Base-by-base conservation (phyloP, 2,113 vertebrate species). In the Ornithorhynchus anatinus region DNA sequence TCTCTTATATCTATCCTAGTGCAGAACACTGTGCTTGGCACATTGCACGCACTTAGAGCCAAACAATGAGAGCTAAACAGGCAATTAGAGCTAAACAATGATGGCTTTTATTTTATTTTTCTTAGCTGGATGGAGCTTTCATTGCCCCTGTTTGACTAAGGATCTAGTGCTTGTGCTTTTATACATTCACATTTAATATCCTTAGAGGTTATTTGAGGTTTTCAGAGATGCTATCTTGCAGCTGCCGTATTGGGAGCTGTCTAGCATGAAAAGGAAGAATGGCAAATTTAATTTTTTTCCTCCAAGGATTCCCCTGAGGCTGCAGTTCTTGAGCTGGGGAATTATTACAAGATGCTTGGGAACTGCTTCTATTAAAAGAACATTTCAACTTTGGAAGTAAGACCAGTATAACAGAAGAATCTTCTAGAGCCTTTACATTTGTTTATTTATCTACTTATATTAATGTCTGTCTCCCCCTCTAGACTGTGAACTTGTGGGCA, bases 401-500 rank as follows among this genome's bases (percentile, higher is more conserved):
- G 2, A 47, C 60, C 69, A 25, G 16, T 23, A 44, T 58, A 20
- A 60, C 51, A 19, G 47, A 44, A 54, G 38, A 23, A 38, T 47
- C 20, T 64, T 38, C 40, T 38, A 42, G 12, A 58, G 13, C 56
- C 14, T 39, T 16, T 17, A 40, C 57, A 67, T 50, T 64, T 40
- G 57, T 72, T 60, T 63, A 23, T 61, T 42, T 59, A 58, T 60
- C 38, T 7, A 40, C 59, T 56, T n/a, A n/a, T n/a, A n/a, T n/a
- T n/a, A n/a, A n/a, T n/a, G n/a, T n/a, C n/a, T n/a, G n/a, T n/a
- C n/a, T n/a, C n/a, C n/a, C n/a, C n/a, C n/a, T n/a, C n/a, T n/a
- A n/a, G n/a, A n/a, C n/a, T n/a, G n/a, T n/a, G n/a, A n/a, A n/a
- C n/a, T n/a, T n/a, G n/a, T n/a, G n/a, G n/a, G n/a, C n/a, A n/a